Percentiles rank a stretch among this genome's conserved stretches.
Conservation (phyloP, 2,113 vertebrate genomes). For the human region DNA sequence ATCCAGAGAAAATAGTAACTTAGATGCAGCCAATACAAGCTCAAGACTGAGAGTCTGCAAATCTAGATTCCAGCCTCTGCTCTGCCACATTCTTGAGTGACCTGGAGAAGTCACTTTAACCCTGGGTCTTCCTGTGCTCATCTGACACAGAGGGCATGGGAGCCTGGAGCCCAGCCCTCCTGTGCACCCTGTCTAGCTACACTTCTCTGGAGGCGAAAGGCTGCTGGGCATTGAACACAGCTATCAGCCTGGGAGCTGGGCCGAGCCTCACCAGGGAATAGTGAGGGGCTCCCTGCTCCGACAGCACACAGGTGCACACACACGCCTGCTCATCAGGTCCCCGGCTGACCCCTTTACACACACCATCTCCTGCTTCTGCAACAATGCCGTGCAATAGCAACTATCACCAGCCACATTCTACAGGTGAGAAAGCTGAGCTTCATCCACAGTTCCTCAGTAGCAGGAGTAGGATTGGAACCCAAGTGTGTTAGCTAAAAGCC, state of each 20-base stretch:
- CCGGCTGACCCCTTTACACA: fast-evolving
- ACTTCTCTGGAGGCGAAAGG: fast-evolving
- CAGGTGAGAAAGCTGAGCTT: neutral
- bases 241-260: neutral
- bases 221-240: too few species aligned
- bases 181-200: fast-evolving
- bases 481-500: neutral
- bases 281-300: fast-evolving
- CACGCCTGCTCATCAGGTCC: fast-evolving
- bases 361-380: neutral
- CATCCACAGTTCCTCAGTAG: neutral
- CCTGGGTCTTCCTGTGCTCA: neutral
- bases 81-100: neutral
- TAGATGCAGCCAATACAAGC: neutral
- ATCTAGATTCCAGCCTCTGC: too few species aligned
- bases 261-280: too few species aligned
- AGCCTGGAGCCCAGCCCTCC: neutral
- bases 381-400: neutral
- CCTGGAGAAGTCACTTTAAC: neutral
- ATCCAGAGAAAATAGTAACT: neutral
- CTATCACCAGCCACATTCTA: fast-evolving
- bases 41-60: neutral
- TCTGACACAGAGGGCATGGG: neutral
- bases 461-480: neutral
- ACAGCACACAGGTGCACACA: fast-evolving